Conservation (phyloP, 2,113 vertebrate species). For the Tringa solitaria region DNA sequence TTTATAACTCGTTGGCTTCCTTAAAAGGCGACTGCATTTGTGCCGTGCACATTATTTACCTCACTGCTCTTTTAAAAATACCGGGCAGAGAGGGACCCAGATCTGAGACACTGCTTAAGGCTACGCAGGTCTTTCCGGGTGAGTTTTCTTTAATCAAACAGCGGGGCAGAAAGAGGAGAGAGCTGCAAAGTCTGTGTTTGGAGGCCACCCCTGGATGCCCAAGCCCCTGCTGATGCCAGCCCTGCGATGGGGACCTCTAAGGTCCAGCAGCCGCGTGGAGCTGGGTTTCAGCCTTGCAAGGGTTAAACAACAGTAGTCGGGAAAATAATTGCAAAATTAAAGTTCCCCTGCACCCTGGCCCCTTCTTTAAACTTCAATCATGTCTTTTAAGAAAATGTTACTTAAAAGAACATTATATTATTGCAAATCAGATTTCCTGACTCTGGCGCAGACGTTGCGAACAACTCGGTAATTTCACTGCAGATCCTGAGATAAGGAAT, state of each 20-base stretch:
- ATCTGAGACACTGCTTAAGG: background rate
- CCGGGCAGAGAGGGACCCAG: background rate
- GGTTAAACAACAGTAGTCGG: conserved; percentile 70
- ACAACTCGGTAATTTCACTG: conserved; percentile 39
- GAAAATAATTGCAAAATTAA: conserved; percentile 69
- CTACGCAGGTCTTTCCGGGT: background rate
- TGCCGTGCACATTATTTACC: background rate
- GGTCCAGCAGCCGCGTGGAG: background rate
- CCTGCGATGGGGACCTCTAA: fast-evolving
- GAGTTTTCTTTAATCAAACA: background rate
- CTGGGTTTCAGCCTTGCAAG: conserved; percentile 49
- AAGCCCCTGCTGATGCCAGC: background rate
- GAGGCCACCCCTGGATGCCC: background rate
- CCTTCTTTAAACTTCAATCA: conserved; percentile 65
- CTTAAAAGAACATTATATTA: conserved; percentile 71
- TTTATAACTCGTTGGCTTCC: background rate
- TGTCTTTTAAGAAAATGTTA: conserved; percentile 67
- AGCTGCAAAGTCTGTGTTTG: background rate
- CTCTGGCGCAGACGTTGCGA: conserved; percentile 54
- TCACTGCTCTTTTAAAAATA: background rate
- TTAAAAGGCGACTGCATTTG: background rate
- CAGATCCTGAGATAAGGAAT: conserved; percentile 59
- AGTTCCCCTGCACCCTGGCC: conserved; percentile 42
- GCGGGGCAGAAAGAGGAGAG: background rate
- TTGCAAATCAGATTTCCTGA: conserved; percentile 73